phyloP scores from a whole-genome alignment of 92 coral and sea anemone species.

The Diadumene lineata region DNA sequence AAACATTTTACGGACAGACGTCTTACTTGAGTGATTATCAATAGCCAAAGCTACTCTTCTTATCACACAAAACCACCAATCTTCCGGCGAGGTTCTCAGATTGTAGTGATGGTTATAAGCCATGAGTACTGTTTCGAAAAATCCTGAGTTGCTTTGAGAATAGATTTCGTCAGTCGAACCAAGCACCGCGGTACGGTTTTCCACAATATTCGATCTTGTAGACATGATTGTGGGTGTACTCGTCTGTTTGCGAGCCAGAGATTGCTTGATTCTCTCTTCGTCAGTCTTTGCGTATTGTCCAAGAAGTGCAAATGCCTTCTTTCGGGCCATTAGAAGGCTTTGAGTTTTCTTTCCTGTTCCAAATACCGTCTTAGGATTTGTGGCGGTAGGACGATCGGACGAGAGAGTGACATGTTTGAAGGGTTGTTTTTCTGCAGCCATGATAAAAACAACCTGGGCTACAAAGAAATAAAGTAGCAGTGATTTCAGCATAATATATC shows the following conservation, averaged over 20 bases:
- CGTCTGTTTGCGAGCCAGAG: too few relatives aligned
- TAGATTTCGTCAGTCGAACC: constrained; percentile 44
- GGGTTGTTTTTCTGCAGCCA: too few relatives aligned
- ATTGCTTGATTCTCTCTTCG: too few relatives aligned
- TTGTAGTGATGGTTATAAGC: constrained; percentile 63
- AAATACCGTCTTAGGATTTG: neutral
- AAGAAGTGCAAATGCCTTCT: neutral
- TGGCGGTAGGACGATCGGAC: neutral
- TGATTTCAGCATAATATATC: too few relatives aligned
- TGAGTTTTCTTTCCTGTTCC: neutral
- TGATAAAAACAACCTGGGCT: too few relatives aligned
- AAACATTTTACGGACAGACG: constrained; percentile 49
- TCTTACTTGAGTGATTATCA: constrained; percentile 47
- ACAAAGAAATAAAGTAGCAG: too few relatives aligned
- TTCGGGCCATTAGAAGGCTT: neutral
- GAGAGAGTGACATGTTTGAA: neutral
- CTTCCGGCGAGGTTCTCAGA: constrained; percentile 61
- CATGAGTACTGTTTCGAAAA: constrained; percentile 36
- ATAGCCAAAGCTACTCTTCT: constrained; percentile 58
- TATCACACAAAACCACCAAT: constrained; percentile 76
- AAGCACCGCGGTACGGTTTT: constrained; percentile 18
- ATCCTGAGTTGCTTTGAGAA: constrained; percentile 16
- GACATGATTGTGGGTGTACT: too few relatives aligned
- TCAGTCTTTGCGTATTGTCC: neutral
- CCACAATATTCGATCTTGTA: neutral